These are phyloP conservation scores for Ceyx melanurus DNA, from an alignment of 2,113 vertebrate species.

Conservation along the genomic window DNA sequence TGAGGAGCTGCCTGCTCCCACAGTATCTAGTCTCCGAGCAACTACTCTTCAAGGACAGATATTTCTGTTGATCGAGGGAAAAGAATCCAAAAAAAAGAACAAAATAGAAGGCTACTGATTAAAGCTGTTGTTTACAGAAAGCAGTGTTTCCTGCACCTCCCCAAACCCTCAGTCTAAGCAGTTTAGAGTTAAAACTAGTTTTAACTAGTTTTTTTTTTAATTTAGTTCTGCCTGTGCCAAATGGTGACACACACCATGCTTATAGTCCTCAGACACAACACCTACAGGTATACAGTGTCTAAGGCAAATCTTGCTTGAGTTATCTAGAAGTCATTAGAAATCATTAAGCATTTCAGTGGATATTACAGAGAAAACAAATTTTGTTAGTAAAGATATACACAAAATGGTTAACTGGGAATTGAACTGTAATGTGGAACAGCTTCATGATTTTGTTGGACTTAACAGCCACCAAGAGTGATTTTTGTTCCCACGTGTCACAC, in stretches of 20 bases:
- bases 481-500: neutral
- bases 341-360: slow-evolving; percentile 16
- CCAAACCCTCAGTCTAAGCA: neutral
- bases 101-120: neutral
- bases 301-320: neutral
- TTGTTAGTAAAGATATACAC: neutral
- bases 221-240: neutral
- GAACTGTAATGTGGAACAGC: neutral
- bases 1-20: neutral
- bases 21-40: neutral
- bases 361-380: neutral
- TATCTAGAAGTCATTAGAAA: slow-evolving; percentile 20
- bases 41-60: neutral
- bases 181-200: neutral
- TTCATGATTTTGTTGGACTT: neutral
- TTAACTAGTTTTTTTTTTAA: too few relatives aligned
- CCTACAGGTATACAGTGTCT: neutral
- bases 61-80: neutral
- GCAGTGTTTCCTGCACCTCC: neutral
- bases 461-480: neutral
- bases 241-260: neutral
- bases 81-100: neutral
- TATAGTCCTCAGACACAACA: neutral
- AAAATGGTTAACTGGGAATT: slow-evolving; percentile 2
- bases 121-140: neutral